Base-by-base conservation (phyloP, 2,888 invertebrate genomes). In the Trilocha varians region DNA sequence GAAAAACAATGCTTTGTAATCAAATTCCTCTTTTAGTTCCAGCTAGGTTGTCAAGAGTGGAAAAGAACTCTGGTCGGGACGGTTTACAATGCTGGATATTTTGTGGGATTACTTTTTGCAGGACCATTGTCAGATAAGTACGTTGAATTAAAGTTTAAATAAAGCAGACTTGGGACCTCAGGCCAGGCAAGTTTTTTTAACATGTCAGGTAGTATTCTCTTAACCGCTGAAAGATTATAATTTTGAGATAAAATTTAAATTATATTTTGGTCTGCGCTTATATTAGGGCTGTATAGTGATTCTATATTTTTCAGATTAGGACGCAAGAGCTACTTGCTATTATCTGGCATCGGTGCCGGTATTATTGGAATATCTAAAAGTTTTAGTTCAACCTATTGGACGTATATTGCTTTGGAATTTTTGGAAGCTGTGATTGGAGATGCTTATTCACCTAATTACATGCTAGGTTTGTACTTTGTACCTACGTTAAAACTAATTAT, bases 121-220 rank as follows among this genome's bases (percentile, higher is more conserved):
- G 93, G 93, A 34, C 87, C 88, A 8, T 58, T 93, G 33, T 92
- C 93, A 3, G 93, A 93, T 70, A 90, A 88, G 92, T 93, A 62
- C 17, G 41, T n/a, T 33, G 18, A n/a, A n/a, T n/a, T n/a, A n/a
- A n/a, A n/a, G n/a, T n/a, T n/a, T n/a, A n/a, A n/a, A n/a, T n/a
- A n/a, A n/a, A n/a, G n/a, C n/a, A n/a, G n/a, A n/a, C n/a, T n/a
- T n/a, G n/a, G n/a, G n/a, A n/a, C n/a, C n/a, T n/a, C n/a, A n/a
- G n/a, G n/a, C n/a, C n/a, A n/a, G n/a, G n/a, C n/a, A n/a, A n/a
- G n/a, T n/a, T n/a, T n/a, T n/a, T n/a, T n/a, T n/a, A n/a, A n/a
- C n/a, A n/a, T n/a, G n/a, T n/a, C n/a, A n/a, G n/a, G n/a, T n/a
- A n/a, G n/a, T n/a, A n/a, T n/a, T n/a, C n/a, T n/a, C n/a, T n/a